These are phyloP conservation scores for Heloderma charlesbogerti DNA, from an alignment of 2,113 vertebrate genomes.

Conservation along the genomic window DNA sequence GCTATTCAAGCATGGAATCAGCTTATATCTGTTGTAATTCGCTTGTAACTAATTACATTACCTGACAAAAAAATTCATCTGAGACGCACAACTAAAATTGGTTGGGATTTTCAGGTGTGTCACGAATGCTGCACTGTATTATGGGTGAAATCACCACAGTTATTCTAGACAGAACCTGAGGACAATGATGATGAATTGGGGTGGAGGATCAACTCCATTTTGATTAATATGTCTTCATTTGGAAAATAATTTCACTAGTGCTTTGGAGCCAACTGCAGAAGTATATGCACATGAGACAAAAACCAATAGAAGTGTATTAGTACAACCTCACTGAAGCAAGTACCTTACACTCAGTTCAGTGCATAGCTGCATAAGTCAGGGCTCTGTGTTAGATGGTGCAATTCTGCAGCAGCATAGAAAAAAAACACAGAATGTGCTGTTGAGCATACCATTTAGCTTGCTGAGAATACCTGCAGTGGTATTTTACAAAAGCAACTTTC, in stretches of 20 bases:
- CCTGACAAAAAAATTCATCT: neutral
- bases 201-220: neutral
- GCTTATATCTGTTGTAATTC: neutral
- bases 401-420: neutral
- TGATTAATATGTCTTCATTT: neutral
- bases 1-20: conserved; percentile 6
- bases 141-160: neutral
- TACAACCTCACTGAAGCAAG: neutral
- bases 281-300: neutral
- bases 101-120: neutral
- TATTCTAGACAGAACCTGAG: neutral
- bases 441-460: neutral
- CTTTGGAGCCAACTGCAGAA: neutral
- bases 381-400: neutral
- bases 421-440: neutral
- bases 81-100: neutral
- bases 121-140: neutral
- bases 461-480: neutral
- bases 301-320: neutral
- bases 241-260: neutral
- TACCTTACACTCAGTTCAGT: neutral
- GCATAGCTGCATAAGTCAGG: neutral
- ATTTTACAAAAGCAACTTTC: neutral
- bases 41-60: neutral
- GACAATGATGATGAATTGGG: neutral